Base-by-base conservation (phyloP, 2,888 invertebrate genomes). In the Drosophila histrio region DNA sequence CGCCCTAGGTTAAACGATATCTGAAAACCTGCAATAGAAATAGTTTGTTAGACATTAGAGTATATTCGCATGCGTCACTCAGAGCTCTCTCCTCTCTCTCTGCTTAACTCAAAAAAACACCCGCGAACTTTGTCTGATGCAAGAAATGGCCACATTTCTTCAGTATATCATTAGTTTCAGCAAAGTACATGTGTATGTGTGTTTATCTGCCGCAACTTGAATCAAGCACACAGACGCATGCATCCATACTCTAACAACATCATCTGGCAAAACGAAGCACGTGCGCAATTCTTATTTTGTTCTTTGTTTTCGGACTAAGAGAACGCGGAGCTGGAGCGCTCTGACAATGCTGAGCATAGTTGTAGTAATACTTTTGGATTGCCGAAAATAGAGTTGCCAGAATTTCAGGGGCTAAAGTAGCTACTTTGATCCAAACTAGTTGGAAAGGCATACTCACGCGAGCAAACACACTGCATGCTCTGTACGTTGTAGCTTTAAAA, bases 81-180 rank as follows among this genome's bases (percentile, higher is more conserved):
- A 1, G 9, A 11, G 36, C 15, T 39, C 39, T 39, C n/a, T 39
- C 21, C 47, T 30, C 19, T 41, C 54, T 53, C 5, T 21, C 30
- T 52, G 30, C 44, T 15, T 34, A 34, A 47, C 11, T 1, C 17
- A 11, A 21, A 21, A 21, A 34, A 26, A 19, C 54, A 43, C 54
- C n/a, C 44, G 32, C 17, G 43, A 32, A 36, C 30, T 61, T 67
- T 8, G 80, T 52, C 65, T 82, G 81, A 82, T 87, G 81, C 79
- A 82, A 82, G 76, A 84, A 68, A 39, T 36, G 13, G 28, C 26
- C 34, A 50, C 41, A 75, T 80, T 87, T 80, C 86, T 52, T 58
- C 60, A 80, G 58, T 5, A 2, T 28, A 2, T 24, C 19, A 19
- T 30, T 60, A 24, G 17, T 2, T n/a, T 13, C 17, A 13, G 22